Evolutionary conservation across 2,113 vertebrate species (phyloP).

Genomic region (Engystomops pustulosus): DNA sequence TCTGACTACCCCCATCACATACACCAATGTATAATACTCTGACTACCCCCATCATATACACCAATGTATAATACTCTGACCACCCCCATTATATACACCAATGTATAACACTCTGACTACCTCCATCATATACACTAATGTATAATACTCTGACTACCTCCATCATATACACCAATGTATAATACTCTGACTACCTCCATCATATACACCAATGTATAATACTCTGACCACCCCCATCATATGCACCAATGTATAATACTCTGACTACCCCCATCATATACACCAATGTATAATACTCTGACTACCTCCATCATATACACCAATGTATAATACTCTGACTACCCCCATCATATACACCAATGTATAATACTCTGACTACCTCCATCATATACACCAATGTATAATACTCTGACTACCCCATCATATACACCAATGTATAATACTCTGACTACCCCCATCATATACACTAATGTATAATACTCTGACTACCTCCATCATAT

Average conservation of each 20-base stretch:
- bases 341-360: too few relatives aligned
- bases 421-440: too few relatives aligned
- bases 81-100: neutral
- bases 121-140: neutral
- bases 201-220: neutral
- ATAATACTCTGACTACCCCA: too few relatives aligned
- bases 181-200: neutral
- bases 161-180: neutral
- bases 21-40: neutral
- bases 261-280: neutral
- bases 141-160: neutral
- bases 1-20: too few relatives aligned
- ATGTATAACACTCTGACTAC: neutral
- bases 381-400: too few relatives aligned
- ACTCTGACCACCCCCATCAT: neutral
- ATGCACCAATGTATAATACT: neutral
- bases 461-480: too few relatives aligned
- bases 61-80: neutral
- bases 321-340: too few relatives aligned
- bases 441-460: too few relatives aligned
- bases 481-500: too few relatives aligned
- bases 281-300: too few relatives aligned
- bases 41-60: neutral
- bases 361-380: too few relatives aligned
- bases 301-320: too few relatives aligned